Base-by-base conservation (phyloP, 1,140 invertebrate genomes). In the Tetragnatha versicolor region DNA sequence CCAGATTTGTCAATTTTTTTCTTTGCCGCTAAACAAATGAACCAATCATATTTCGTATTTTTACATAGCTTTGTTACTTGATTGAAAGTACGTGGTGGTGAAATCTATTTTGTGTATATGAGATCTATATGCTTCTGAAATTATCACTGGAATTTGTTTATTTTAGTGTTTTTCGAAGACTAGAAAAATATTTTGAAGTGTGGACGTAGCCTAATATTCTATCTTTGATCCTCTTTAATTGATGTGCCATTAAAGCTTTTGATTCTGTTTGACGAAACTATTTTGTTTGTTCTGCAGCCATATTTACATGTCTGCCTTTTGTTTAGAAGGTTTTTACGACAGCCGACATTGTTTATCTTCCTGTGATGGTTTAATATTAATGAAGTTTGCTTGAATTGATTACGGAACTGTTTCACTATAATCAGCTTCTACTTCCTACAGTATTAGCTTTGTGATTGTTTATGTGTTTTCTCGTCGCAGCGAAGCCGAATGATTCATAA, bases 261-360 rank as follows among this genome's bases (percentile, higher is more conserved):
- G 20, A 63, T 61, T 27, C 60, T 47, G 55, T 51, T 76, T 53
- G 47, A 65, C 45, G 60, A 65, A 25, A 47, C 35, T 42, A 65
- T 65, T 25, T 70, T 65, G 31, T 76, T 76, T 76, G 45, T 76
- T 76, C 73, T 76, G 73, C 73, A 76, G 73, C 73, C 73, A 76
- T 76, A 76, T 76, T 76, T 76, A 76, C 60, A 76, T 51, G 72
- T 75, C 58, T 63, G 72, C 58, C 72, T 75, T 63, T 75, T 75
- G 58, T 75, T 63, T 75, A 20, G 27, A 58, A 47, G 12, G 55
- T 27, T 55, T 63, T 73, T 73, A 73, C 33, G 35, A 60, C 61
- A 33, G 37, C 61, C 61, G 61, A 45, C 65, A 49, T 68, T 68
- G 45, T 49, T 68, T 68, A 49, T 49, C n/a, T n/a, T n/a, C n/a